These are phyloP conservation scores for Pararge aegeria DNA, from an alignment of 1,140 invertebrate species.

Conservation along the genomic window DNA sequence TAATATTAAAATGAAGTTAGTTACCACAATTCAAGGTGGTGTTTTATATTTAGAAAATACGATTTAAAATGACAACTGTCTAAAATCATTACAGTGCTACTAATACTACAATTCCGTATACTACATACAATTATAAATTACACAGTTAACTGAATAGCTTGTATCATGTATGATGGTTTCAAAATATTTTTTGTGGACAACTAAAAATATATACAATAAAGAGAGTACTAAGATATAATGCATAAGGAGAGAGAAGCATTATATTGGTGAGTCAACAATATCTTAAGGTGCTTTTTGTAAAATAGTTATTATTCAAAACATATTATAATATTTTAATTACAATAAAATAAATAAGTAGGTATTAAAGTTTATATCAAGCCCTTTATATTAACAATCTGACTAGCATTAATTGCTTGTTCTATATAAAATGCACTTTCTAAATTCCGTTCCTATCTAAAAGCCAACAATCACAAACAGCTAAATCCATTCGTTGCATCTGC, in stretches of 20 bases:
- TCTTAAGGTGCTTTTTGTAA: background rate
- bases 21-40: too few relatives aligned
- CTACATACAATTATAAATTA: too few relatives aligned
- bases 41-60: too few relatives aligned
- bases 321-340: conserved; percentile 5
- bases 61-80: too few relatives aligned
- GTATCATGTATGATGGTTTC: too few relatives aligned
- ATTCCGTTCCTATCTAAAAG: conserved; percentile 38
- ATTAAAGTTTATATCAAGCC: conserved; percentile 27
- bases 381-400: conserved; percentile 40
- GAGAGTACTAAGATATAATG: too few relatives aligned
- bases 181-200: too few relatives aligned
- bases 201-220: too few relatives aligned
- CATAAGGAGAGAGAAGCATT: background rate
- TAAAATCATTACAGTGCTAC: too few relatives aligned
- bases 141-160: too few relatives aligned
- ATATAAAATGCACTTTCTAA: conserved; percentile 45
- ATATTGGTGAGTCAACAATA: background rate
- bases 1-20: too few relatives aligned
- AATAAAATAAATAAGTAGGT: conserved; percentile 24
- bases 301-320: background rate
- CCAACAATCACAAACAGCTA: conserved; percentile 22
- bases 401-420: conserved; percentile 44
- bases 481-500: background rate
- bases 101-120: too few relatives aligned